phyloP scores from a whole-genome alignment of 2,113 vertebrate species.

The Hemiscyllium ocellatum region DNA sequence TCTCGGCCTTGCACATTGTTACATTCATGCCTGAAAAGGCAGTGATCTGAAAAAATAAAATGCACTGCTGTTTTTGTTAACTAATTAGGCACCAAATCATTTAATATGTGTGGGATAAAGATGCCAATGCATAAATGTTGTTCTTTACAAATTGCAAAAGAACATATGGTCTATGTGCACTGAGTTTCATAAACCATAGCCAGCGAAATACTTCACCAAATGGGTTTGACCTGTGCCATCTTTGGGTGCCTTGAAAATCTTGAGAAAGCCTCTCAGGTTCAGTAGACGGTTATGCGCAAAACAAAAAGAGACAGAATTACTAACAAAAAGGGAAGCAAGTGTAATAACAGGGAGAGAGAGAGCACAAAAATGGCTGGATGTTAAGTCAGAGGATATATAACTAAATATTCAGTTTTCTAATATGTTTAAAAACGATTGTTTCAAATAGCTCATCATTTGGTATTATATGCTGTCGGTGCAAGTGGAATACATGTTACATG shows the following conservation, averaged over 20 bases:
- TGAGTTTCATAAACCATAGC: neutral
- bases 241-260: neutral
- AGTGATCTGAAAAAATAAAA: neutral
- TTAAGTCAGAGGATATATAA: neutral
- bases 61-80: neutral
- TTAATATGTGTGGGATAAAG: no score
- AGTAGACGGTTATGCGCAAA: neutral
- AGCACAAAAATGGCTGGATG: neutral
- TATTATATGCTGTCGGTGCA: neutral
- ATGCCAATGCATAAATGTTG: neutral
- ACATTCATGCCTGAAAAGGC: neutral
- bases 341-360: neutral
- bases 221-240: neutral
- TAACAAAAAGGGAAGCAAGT: neutral
- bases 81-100: neutral
- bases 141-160: neutral
- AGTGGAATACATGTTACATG: no score
- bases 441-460: neutral
- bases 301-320: neutral
- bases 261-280: neutral
- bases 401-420: neutral
- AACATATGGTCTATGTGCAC: neutral
- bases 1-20: neutral
- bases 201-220: neutral
- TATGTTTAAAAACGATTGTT: neutral